A percentile compares a stretch with the other conserved stretches of the same genome.
Conservation (phyloP, 2,113 vertebrate species). For the Nesoenas mayeri region DNA sequence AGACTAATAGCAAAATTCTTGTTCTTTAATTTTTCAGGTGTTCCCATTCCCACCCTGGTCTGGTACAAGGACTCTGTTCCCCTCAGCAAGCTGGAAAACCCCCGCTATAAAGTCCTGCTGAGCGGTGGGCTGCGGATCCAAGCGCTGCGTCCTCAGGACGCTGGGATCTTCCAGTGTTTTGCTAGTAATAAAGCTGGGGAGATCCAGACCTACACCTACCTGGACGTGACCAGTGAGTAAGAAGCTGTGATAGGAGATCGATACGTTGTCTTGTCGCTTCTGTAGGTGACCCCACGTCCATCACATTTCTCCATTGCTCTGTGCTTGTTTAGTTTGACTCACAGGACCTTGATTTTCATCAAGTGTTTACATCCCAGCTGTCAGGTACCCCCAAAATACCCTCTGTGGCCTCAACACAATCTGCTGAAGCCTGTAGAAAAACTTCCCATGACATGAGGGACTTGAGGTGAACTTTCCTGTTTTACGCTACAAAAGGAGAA, state of each 20-base stretch:
- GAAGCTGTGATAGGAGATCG: fast-evolving
- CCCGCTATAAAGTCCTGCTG: slow-evolving; percentile 84
- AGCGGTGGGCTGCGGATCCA: slow-evolving; percentile 83
- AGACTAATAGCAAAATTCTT: not conserved
- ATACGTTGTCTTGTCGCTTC: not conserved
- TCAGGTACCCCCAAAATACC: not conserved
- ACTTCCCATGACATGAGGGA: not conserved
- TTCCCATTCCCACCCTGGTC: slow-evolving; percentile 83
- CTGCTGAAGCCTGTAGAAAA: not conserved
- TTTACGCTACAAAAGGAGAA: not conserved
- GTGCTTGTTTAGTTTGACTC: not conserved
- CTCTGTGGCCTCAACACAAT: not conserved
- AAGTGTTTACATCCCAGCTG: not conserved
- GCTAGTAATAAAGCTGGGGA: slow-evolving; percentile 88
- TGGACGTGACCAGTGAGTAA: slow-evolving; percentile 92
- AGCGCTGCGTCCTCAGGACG: slow-evolving; percentile 82
- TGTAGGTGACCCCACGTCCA: not conserved
- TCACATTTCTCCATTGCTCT: not conserved
- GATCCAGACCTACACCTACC: slow-evolving; percentile 83
- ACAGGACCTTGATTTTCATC: not conserved
- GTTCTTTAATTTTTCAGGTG: slow-evolving; percentile 62
- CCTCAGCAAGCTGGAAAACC: slow-evolving; percentile 80
- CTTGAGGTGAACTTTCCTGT: not conserved
- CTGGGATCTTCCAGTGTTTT: slow-evolving; percentile 94
- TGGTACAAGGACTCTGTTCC: slow-evolving; percentile 92